Evolutionary conservation across 2,797 vertebrate genomes (phyloP), one percentile per base, ranked within the genome.

Genomic region (Urophycis tenuis): DNA sequence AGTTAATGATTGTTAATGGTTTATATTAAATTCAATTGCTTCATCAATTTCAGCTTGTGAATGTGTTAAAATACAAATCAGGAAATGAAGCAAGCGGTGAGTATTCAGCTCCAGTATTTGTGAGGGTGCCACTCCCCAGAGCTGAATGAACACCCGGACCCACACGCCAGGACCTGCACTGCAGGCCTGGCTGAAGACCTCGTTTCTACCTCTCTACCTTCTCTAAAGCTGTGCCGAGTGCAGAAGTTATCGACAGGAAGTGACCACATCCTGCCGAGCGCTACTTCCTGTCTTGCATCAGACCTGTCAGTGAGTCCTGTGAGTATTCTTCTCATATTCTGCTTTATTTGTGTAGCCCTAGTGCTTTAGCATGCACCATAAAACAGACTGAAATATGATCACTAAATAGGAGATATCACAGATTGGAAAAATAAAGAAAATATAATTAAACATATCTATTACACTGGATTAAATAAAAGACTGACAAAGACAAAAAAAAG

Each of bases 191-290:
- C 34, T 34, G 70, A 71, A 31, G 70, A 30, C 72, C 39, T 10
- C 39, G 34, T 71, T 7, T 31, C 32, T 33, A n/a, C 22, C 31
- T 71, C 19, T 33, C 15, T 31, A 31, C 67, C n/a, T 70, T 30
- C 7, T 71, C 15, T 71, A 9, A n/a, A 17, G 77, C 79, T 11
- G 3, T 81, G 80, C 71, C 83, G 78, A 74, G 71, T 82, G 75
- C 69, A 81, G 78, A 89, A 89, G 82, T 85, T 88, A 89, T 92
- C 89, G 87, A 83, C 91, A 92, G 92, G 92, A 93, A 93, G 89
- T 91, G 88, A 92, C 91, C 91, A 93, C 91, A 92, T 93, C 92
- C 92, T 93, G 88, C 88, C 77, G 81, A 71, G 41, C 60, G 76
- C 77, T 79, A 89, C 89, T 89, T 92, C 92, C 91, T 90, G 92